A percentile compares a stretch with the other conserved stretches of the same genome.
phyloP scores from a whole-genome alignment of 2,888 invertebrate species.

The Cephus pygmeus region DNA sequence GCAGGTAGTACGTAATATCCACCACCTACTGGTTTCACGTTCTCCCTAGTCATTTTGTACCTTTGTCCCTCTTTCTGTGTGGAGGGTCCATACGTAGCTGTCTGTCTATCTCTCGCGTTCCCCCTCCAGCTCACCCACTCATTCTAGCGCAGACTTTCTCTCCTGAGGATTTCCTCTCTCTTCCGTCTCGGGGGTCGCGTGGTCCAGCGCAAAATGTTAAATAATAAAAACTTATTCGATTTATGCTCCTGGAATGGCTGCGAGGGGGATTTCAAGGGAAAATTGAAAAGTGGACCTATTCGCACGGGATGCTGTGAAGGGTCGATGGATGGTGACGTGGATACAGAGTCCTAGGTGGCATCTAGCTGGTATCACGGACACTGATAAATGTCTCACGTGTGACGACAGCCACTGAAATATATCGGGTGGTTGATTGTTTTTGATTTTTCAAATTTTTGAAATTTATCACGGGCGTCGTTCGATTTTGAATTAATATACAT shows the following conservation, averaged over 20 bases:
- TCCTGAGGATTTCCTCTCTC: not conserved
- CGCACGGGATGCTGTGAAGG: constrained; percentile 4
- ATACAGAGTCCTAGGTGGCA: not conserved
- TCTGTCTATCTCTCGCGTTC: not conserved
- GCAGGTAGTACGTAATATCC: not conserved
- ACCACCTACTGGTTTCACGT: not conserved
- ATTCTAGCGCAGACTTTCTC: not conserved
- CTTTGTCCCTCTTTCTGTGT: constrained; percentile 9
- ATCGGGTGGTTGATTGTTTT: not conserved
- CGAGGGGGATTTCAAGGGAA: constrained; percentile 21
- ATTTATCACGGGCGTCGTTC: not conserved
- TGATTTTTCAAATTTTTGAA: not conserved
- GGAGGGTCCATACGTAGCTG: constrained; percentile 16
- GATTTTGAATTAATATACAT: not conserved
- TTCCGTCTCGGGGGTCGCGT: not conserved
- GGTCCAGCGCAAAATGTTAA: constrained; percentile 30
- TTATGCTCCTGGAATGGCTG: constrained; percentile 32
- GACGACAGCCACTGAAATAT: not conserved
- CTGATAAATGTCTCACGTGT: not conserved
- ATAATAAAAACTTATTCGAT: constrained; percentile 54
- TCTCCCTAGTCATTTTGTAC: not conserved
- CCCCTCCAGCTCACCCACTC: not conserved
- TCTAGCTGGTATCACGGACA: not conserved
- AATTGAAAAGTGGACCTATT: constrained; percentile 49
- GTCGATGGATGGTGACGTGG: not conserved